phyloP scores from a whole-genome alignment of 2,113 vertebrate genomes.

The Sphaerodactylus townsendi region DNA sequence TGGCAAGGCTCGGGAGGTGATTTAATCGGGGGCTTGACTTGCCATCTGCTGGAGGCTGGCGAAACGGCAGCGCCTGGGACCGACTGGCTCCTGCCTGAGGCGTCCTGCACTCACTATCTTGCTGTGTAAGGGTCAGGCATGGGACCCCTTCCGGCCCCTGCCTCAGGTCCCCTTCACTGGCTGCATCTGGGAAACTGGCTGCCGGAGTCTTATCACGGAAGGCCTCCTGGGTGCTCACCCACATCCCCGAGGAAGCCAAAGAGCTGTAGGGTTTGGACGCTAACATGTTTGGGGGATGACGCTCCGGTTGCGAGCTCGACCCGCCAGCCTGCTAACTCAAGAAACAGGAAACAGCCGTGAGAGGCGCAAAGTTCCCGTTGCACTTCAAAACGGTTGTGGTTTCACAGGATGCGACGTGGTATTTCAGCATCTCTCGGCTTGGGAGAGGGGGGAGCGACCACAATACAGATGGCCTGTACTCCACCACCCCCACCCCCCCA shows the following conservation, averaged over 20 bases:
- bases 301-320: too few species aligned
- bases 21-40: neutral
- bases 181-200: neutral
- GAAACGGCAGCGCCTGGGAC: neutral
- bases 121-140: neutral
- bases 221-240: neutral
- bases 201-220: too few species aligned
- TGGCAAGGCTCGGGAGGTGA: neutral
- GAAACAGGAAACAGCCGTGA: neutral
- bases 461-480: neutral
- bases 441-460: neutral
- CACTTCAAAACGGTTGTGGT: neutral
- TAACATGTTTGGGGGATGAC: neutral
- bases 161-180: neutral
- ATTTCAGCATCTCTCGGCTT: neutral
- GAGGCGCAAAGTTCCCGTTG: neutral
- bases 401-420: neutral
- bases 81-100: too few species aligned
- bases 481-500: neutral
- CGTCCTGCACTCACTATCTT: neutral
- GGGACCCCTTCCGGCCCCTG: neutral
- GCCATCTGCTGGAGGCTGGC: conserved; percentile 1
- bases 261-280: neutral
- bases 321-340: neutral
- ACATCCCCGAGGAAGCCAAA: neutral